phyloP scores from a whole-genome alignment of 2,797 vertebrate genomes.

The Centroberyx gerrardi region DNA sequence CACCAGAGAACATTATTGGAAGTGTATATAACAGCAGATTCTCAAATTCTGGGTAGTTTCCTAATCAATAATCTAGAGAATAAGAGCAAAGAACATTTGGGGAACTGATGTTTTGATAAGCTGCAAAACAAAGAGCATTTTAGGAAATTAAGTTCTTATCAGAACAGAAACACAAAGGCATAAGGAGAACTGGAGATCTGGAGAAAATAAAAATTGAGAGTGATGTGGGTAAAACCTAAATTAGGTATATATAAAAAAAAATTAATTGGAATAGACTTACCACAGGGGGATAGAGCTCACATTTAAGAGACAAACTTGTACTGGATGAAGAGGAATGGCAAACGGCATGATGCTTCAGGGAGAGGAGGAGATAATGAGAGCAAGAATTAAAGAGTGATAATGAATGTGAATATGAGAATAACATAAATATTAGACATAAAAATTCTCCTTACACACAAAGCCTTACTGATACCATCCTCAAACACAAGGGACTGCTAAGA shows the following conservation, averaged over 20 bases:
- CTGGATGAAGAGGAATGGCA: background rate
- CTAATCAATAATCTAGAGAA: background rate
- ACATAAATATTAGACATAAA: background rate
- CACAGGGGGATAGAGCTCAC: conserved; percentile 41
- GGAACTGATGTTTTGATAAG: too few species aligned
- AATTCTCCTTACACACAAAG: too few species aligned
- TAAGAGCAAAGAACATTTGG: background rate
- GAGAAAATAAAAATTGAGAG: background rate
- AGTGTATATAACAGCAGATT: background rate
- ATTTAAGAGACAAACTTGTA: rapidly evolving
- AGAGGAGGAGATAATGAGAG: background rate
- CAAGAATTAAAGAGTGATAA: background rate
- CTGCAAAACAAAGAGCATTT: too few species aligned
- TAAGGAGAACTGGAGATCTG: background rate
- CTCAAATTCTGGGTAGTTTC: background rate
- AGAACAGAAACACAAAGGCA: background rate
- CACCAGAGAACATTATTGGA: background rate
- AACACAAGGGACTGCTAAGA: too few species aligned
- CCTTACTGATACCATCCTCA: too few species aligned
- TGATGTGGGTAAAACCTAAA: background rate
- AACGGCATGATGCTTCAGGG: conserved; percentile 31
- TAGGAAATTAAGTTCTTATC: too few species aligned
- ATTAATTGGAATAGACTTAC: conserved; percentile 31
- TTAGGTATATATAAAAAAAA: background rate
- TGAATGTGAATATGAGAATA: background rate